phyloP scores from a whole-genome alignment of 2,797 vertebrate genomes.

The Lophius americanus region DNA sequence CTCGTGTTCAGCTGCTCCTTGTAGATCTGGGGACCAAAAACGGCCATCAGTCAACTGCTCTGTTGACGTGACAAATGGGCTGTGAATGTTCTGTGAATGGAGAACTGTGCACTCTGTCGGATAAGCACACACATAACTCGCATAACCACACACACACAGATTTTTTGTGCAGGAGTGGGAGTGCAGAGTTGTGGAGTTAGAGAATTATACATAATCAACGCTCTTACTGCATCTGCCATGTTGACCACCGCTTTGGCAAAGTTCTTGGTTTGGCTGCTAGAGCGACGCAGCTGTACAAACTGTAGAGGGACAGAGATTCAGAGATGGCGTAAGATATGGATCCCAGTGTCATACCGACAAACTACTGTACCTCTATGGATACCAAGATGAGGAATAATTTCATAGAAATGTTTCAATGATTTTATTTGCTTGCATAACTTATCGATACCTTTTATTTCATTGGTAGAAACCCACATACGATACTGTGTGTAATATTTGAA shows the following conservation, averaged over 20 bases:
- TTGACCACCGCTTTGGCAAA: conserved; percentile 96
- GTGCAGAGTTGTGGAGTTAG: conserved; percentile 13
- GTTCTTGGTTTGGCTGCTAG: conserved; percentile 91
- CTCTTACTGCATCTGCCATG: conserved; percentile 90
- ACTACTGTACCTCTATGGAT: neutral
- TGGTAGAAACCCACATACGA: too few relatives aligned
- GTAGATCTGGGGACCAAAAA: conserved; percentile 85
- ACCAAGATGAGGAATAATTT: neutral
- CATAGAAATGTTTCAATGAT: neutral
- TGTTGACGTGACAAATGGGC: conserved; percentile 14
- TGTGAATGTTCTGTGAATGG: conserved; percentile 12
- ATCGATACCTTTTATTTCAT: too few relatives aligned
- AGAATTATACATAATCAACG: conserved; percentile 30
- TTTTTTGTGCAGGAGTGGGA: conserved; percentile 22
- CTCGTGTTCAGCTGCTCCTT: conserved; percentile 95
- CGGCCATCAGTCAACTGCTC: conserved; percentile 20
- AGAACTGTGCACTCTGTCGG: neutral
- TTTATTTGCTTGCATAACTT: neutral
- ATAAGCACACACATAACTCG: neutral
- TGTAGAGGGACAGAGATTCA: conserved; percentile 52
- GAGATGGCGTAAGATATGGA: conserved; percentile 42
- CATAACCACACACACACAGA: conserved; percentile 3
- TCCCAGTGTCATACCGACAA: conserved; percentile 8
- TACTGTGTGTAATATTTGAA: too few relatives aligned
- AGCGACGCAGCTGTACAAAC: conserved; percentile 89